A percentile compares a stretch with the other conserved stretches of the same genome.
Evolutionary conservation across 2,113 vertebrate species (phyloP).

Genomic region (Ammodytes dubius): DNA sequence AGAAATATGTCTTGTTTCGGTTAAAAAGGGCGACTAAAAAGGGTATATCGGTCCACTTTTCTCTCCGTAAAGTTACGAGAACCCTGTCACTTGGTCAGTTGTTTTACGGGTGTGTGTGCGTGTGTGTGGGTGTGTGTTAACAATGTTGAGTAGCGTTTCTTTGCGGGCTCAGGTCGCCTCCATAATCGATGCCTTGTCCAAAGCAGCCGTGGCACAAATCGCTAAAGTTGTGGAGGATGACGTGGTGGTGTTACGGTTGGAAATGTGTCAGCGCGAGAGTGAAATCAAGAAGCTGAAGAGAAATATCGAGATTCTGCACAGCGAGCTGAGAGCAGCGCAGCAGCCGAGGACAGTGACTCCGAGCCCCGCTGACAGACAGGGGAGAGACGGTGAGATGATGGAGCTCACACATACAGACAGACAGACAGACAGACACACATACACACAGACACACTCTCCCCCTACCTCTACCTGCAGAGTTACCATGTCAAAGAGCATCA

Average conservation of each 20-base stretch:
- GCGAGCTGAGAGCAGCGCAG: slow-evolving; percentile 64
- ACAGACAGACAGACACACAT: background rate
- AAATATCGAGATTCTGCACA: slow-evolving; percentile 72
- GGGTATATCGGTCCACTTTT: background rate
- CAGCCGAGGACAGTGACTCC: slow-evolving; percentile 6
- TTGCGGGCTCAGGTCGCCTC: slow-evolving; percentile 77
- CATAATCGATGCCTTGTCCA: slow-evolving; percentile 73
- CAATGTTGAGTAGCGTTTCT: slow-evolving; percentile 71
- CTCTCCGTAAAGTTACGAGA: background rate
- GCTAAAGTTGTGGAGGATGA: slow-evolving; percentile 78
- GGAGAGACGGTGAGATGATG: slow-evolving; percentile 36
- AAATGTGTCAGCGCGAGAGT: slow-evolving; percentile 72
- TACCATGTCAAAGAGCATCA: too few species aligned
- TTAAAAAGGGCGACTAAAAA: background rate
- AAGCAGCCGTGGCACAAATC: slow-evolving; percentile 77
- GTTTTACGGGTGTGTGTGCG: too few species aligned
- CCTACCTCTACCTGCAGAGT: too few species aligned
- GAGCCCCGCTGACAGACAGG: background rate
- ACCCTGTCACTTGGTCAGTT: background rate
- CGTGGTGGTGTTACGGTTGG: slow-evolving; percentile 76
- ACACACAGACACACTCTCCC: too few species aligned
- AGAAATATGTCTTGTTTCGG: background rate
- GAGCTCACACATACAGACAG: background rate
- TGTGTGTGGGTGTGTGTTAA: background rate
- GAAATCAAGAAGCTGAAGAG: slow-evolving; percentile 77